These are phyloP conservation scores for Aramus guarauna DNA, from an alignment of 2,113 vertebrate genomes.

Conservation along the genomic window DNA sequence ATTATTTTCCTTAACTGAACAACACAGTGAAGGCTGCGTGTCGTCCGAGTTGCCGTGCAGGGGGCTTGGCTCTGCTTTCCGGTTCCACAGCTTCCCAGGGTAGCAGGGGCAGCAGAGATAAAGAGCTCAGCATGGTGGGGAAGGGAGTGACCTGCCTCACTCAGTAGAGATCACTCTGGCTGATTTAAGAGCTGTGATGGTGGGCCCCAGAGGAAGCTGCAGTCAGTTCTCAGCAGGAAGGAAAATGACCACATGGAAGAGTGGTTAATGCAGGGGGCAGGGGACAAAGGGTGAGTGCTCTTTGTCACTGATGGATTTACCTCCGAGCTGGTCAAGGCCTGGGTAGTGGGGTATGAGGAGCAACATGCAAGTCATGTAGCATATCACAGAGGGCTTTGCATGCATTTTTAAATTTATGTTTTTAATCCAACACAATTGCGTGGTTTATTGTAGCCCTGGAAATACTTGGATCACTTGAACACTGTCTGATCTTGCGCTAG, in stretches of 20 bases:
- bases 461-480: not conserved
- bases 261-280: conserved; percentile 27
- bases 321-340: not conserved
- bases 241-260: conserved; percentile 69
- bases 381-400: not conserved
- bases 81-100: not conserved
- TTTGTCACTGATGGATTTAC: not conserved
- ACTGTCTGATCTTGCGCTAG: not conserved
- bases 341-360: not conserved
- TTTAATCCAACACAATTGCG: not conserved
- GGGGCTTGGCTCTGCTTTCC: not conserved
- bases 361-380: not conserved
- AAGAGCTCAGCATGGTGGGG: conserved; percentile 49
- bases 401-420: not conserved
- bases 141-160: conserved; percentile 53
- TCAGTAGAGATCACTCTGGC: not conserved
- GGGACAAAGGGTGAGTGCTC: not conserved
- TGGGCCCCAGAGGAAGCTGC: conserved; percentile 58
- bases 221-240: conserved; percentile 66
- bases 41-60: not conserved
- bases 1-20: not conserved
- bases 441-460: not conserved
- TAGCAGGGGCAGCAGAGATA: not conserved
- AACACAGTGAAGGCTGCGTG: not conserved
- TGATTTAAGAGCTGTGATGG: not conserved